Evolutionary conservation across 2,113 vertebrate genomes (phyloP).

Genomic region (Sinocyclocheilus maitianheensis): DNA sequence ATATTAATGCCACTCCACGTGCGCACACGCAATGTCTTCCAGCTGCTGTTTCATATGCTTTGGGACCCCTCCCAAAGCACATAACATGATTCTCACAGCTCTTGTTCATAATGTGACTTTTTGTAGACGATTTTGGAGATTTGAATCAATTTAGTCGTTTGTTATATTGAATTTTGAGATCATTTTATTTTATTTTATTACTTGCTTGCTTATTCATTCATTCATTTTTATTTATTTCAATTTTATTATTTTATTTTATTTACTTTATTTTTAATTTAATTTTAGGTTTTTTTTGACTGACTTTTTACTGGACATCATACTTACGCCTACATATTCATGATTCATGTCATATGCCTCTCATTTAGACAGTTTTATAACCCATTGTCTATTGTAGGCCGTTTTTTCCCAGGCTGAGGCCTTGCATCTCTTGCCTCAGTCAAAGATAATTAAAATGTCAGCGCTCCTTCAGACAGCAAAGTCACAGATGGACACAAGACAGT

Average conservation of each 20-base stretch:
- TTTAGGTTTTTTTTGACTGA: background rate
- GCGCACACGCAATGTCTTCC: conserved; percentile 21
- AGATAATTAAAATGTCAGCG: conserved; percentile 59
- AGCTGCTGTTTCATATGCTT: conserved; percentile 23
- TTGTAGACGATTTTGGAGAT: background rate
- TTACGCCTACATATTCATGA: conserved; percentile 20
- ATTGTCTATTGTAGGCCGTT: conserved; percentile 48
- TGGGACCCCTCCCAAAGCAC: conserved; percentile 15
- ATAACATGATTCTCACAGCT: conserved; percentile 19
- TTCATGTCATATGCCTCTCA: conserved; percentile 27
- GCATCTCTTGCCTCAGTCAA: conserved; percentile 39
- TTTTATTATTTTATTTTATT: too few relatives aligned
- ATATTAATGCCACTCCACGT: conserved; percentile 7
- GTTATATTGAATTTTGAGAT: background rate
- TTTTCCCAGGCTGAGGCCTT: conserved; percentile 40
- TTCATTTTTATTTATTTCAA: background rate
- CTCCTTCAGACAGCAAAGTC: conserved; percentile 38
- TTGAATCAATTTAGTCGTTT: background rate
- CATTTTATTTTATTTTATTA: background rate
- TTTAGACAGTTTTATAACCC: conserved; percentile 40
- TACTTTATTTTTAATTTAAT: background rate
- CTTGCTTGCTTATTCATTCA: background rate
- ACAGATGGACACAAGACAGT: conserved; percentile 54
- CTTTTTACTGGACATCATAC: conserved; percentile 2
- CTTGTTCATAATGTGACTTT: background rate